Percentiles rank a stretch among this genome's conserved stretches.
Evolutionary conservation across 23 tunicate genomes (phyloP).

Genomic region (Diplosoma virens): DNA sequence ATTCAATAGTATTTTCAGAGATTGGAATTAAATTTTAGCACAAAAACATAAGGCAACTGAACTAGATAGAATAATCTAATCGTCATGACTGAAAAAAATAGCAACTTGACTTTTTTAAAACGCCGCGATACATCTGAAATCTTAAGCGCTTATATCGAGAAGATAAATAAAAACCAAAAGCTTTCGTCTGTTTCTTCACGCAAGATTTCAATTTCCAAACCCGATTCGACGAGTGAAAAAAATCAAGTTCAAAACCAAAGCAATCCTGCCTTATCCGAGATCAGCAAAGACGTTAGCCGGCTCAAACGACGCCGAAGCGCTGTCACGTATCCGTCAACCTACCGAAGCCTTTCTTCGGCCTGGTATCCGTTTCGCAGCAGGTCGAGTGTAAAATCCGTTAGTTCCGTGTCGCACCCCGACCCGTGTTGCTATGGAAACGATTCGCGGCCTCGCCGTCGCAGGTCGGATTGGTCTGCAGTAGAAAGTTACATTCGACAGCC

Average conservation of each 20-base stretch:
- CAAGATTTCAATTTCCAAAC: no score
- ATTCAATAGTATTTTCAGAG: no score
- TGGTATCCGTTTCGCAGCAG: neutral
- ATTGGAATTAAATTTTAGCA: no score
- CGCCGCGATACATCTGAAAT: conserved; percentile 16
- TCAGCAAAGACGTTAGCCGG: conserved; percentile 18
- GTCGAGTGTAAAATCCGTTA: conserved; percentile 1
- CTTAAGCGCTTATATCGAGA: conserved; percentile 10
- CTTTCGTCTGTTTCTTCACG: neutral
- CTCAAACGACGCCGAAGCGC: conserved; percentile 87
- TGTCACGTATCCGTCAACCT: conserved; percentile 88
- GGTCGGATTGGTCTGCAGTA: conserved; percentile 59
- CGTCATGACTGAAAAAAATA: no score
- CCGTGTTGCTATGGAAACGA: conserved; percentile 20
- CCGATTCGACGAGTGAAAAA: no score
- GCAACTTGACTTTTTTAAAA: neutral
- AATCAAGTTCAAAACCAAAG: conserved; percentile 16
- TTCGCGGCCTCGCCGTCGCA: neutral
- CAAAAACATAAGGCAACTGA: no score
- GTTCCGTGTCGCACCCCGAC: conserved; percentile 31
- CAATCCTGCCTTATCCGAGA: conserved; percentile 39
- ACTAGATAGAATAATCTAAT: no score
- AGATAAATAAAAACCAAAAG: neutral
- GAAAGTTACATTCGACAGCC: conserved; percentile 45
- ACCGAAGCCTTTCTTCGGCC: conserved; percentile 40